phyloP scores from a whole-genome alignment of 2,113 vertebrate genomes.

The Lonchura striata region DNA sequence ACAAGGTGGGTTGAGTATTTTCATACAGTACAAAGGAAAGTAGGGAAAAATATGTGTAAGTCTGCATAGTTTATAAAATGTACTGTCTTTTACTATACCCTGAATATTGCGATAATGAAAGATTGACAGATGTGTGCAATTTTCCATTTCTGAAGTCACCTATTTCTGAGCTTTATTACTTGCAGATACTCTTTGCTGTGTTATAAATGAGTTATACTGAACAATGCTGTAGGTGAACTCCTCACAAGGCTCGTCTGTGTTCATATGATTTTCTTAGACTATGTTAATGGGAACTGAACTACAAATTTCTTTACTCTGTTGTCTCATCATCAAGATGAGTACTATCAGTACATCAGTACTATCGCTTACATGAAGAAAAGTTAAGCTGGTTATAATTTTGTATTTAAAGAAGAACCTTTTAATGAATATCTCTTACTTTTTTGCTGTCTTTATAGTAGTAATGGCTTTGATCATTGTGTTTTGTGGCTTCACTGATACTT shows the following conservation, averaged over 20 bases:
- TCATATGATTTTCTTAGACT: neutral
- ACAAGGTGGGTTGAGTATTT: neutral
- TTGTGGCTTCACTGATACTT: neutral
- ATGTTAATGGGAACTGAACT: neutral
- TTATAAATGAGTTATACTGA: neutral
- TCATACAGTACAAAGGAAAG: neutral
- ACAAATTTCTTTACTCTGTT: neutral
- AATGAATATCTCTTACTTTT: neutral
- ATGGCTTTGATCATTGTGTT: neutral
- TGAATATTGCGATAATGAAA: neutral
- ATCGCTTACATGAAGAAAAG: neutral
- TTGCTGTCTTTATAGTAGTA: neutral
- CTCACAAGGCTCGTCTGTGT: neutral
- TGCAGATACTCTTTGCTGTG: neutral
- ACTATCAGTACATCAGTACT: neutral
- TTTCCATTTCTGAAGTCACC: neutral
- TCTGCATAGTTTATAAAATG: neutral
- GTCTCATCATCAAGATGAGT: neutral
- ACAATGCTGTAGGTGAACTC: neutral
- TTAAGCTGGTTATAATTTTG: neutral
- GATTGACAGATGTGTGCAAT: neutral
- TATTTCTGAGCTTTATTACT: neutral
- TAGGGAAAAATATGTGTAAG: neutral
- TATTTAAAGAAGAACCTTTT: neutral
- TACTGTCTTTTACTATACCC: neutral